phyloP scores from a whole-genome alignment of 2,113 vertebrate species.

The rat (Rattus norvegicus) region DNA sequence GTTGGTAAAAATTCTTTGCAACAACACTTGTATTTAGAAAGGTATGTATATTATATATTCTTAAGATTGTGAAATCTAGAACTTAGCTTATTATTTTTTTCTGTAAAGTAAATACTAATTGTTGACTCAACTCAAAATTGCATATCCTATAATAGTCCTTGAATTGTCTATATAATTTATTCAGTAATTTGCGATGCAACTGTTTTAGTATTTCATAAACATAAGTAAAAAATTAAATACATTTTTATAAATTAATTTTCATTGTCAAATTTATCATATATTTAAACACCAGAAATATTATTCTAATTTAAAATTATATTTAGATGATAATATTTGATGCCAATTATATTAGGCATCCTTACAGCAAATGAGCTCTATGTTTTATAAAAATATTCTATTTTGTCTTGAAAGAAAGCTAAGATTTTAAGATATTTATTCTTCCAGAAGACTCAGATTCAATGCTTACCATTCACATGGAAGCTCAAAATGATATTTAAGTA shows the following conservation, averaged over 20 bases:
- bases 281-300: not conserved
- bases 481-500: not conserved
- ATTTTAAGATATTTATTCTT: not conserved
- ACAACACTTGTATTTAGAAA: not conserved
- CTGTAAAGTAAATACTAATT: not conserved
- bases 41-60: not conserved
- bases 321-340: slow-evolving; percentile 1
- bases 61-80: not conserved
- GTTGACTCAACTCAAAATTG: not conserved
- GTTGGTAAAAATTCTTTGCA: slow-evolving; percentile 12
- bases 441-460: too few relatives aligned
- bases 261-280: not conserved
- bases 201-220: not conserved
- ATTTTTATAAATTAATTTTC: not conserved
- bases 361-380: not conserved
- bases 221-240: not conserved
- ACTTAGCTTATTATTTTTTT: not conserved
- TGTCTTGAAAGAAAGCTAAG: not conserved
- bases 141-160: not conserved
- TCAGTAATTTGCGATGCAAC: not conserved
- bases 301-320: not conserved
- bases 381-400: not conserved
- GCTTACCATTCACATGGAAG: not conserved
- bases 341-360: not conserved
- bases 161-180: not conserved